phyloP scores from a whole-genome alignment of 2,113 vertebrate genomes.

The Campylomormyrus tamandua region DNA sequence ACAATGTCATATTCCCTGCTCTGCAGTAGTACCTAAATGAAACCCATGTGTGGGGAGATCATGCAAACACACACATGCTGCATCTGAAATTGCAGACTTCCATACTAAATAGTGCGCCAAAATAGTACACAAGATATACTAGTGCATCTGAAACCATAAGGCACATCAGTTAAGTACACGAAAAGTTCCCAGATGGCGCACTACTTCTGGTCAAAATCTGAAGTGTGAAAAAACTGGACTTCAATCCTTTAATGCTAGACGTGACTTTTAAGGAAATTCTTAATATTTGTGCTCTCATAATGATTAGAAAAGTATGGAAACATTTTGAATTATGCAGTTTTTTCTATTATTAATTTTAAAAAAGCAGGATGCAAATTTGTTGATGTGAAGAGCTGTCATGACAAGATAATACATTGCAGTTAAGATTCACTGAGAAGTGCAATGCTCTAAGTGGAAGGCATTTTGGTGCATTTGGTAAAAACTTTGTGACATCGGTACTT shows the following conservation, averaged over 20 bases:
- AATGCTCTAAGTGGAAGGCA: neutral
- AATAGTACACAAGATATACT: neutral
- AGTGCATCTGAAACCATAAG: neutral
- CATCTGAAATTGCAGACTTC: neutral
- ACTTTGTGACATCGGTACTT: neutral
- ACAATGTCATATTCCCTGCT: neutral
- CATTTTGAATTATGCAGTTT: neutral
- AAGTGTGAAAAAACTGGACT: neutral
- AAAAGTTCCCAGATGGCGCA: neutral
- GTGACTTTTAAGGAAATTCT: neutral
- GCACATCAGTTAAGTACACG: neutral
- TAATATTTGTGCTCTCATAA: neutral
- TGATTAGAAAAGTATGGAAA: neutral
- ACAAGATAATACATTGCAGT: neutral
- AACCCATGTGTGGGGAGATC: neutral
- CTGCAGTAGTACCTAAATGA: neutral
- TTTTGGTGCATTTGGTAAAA: neutral
- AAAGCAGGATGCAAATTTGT: neutral
- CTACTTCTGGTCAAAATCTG: neutral
- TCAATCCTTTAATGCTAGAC: neutral
- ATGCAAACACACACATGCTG: neutral
- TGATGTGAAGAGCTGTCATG: neutral
- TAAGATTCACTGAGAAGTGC: neutral
- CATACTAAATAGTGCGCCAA: neutral
- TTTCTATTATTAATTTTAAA: neutral